A percentile compares a stretch with the other conserved stretches of the same genome.
Conservation (phyloP, 2,888 invertebrate genomes). For the Esperia sulphurella region DNA sequence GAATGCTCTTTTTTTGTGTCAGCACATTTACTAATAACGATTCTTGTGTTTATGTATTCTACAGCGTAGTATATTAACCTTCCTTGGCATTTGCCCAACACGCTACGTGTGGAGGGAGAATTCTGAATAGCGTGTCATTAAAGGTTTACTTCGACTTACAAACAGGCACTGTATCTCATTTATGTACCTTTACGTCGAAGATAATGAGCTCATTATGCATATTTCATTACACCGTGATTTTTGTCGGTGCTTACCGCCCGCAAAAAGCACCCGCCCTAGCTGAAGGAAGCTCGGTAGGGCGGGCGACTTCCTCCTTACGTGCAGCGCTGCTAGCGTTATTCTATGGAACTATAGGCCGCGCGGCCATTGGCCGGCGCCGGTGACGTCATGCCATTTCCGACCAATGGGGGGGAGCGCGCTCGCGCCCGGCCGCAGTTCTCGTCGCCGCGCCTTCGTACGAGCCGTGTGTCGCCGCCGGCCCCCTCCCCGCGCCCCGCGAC, state of each 20-base stretch:
- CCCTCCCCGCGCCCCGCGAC: slow-evolving; percentile 60
- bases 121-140: slow-evolving; percentile 7
- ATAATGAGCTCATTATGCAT: slow-evolving; percentile 26
- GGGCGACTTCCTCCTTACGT: slow-evolving; percentile 65
- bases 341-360: slow-evolving; percentile 35
- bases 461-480: slow-evolving; percentile 64
- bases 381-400: slow-evolving; percentile 64
- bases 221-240: slow-evolving; percentile 42
- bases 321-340: slow-evolving; percentile 54
- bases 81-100: slow-evolving; percentile 42
- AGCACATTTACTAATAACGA: slow-evolving; percentile 6
- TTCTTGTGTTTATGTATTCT: slow-evolving; percentile 31
- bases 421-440: slow-evolving; percentile 72
- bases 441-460: slow-evolving; percentile 74
- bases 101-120: slow-evolving; percentile 11
- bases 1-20: slow-evolving; percentile 1
- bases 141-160: slow-evolving; percentile 14
- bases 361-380: slow-evolving; percentile 51
- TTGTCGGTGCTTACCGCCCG: slow-evolving; percentile 50
- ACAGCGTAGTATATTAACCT: slow-evolving; percentile 38
- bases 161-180: slow-evolving; percentile 11
- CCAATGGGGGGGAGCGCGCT: slow-evolving; percentile 65
- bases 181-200: slow-evolving; percentile 14
- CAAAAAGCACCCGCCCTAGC: slow-evolving; percentile 69
- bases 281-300: slow-evolving; percentile 74